These are phyloP conservation scores for Sarcophaga caerulescens DNA, from an alignment of 2,888 invertebrate species.

Conservation along the genomic window DNA sequence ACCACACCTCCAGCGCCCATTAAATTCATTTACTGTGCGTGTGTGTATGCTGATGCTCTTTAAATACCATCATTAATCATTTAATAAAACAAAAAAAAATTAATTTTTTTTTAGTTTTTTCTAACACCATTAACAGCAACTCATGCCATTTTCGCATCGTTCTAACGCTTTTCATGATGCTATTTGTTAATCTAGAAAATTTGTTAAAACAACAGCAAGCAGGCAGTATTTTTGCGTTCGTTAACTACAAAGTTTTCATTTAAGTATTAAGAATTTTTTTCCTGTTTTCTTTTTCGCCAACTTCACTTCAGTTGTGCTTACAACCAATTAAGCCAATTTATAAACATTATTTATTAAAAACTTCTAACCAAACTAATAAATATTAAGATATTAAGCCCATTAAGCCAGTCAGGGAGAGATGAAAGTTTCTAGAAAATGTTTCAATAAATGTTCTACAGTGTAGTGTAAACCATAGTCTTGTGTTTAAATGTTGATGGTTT, in stretches of 20 bases:
- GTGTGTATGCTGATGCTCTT: neutral
- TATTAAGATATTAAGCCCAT: conserved; percentile 6
- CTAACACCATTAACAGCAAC: neutral
- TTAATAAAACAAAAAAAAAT: neutral
- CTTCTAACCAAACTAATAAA: conserved; percentile 2
- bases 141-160: neutral
- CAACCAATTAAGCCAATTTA: conserved; percentile 48
- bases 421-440: neutral
- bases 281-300: neutral
- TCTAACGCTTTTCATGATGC: neutral
- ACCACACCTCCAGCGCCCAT: too few relatives aligned
- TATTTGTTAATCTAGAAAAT: neutral
- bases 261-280: neutral
- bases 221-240: neutral
- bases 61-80: neutral
- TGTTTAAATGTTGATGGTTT: neutral
- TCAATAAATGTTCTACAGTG: too few relatives aligned
- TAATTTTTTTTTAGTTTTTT: neutral
- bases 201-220: neutral
- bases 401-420: neutral
- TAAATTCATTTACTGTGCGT: neutral
- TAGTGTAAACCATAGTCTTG: too few relatives aligned
- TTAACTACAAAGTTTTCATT: neutral
- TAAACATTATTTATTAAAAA: conserved; percentile 31
- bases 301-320: neutral